Conservation (phyloP, 2,888 invertebrate species). For the Tenthredo amoena region DNA sequence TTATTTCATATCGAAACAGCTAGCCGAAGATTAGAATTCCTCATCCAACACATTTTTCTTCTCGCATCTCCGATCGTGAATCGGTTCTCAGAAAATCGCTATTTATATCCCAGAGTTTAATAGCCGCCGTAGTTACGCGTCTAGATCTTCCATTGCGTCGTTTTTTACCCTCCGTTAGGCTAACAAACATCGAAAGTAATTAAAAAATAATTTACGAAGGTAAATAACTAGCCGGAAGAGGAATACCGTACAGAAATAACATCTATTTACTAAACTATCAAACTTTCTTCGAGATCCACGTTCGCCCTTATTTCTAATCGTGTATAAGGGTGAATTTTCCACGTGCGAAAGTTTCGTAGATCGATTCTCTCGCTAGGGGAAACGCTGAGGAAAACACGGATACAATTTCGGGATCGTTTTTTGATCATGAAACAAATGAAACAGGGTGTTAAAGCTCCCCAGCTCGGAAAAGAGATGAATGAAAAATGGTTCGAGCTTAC, state of each 20-base stretch:
- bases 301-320: neutral
- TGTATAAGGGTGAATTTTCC: neutral
- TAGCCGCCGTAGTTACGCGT: neutral
- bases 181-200: slow-evolving; percentile 11
- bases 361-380: neutral
- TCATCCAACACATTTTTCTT: neutral
- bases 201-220: slow-evolving; percentile 22
- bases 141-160: neutral
- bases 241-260: neutral
- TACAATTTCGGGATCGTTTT: no score
- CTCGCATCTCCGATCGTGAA: neutral
- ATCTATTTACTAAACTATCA: neutral
- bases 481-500: no score
- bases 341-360: neutral
- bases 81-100: slow-evolving; percentile 25
- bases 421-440: no score
- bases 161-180: neutral
- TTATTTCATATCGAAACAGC: neutral
- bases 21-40: neutral
- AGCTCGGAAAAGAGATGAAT: no score
- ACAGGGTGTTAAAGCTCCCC: no score
- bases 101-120: neutral
- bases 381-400: neutral
- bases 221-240: neutral
- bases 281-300: neutral